These are phyloP conservation scores for Myiopsitta monachus DNA, from an alignment of 2,113 vertebrate genomes.

Conservation along the genomic window DNA sequence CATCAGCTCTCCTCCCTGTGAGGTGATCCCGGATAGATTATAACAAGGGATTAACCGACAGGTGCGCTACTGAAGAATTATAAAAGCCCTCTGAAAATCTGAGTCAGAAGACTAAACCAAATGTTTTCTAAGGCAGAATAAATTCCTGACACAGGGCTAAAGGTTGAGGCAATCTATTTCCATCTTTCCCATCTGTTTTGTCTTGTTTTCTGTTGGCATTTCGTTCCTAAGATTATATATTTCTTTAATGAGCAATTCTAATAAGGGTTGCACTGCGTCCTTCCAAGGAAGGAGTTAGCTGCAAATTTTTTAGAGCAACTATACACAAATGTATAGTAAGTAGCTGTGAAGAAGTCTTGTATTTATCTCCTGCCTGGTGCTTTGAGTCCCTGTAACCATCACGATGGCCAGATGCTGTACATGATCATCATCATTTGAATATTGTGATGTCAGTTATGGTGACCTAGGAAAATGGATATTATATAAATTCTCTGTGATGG, in stretches of 20 bases:
- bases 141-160: slow-evolving; percentile 7
- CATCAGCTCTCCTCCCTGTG: background rate
- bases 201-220: background rate
- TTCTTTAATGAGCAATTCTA: background rate
- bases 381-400: background rate
- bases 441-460: background rate
- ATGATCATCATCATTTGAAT: background rate
- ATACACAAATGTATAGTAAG: background rate
- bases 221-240: background rate
- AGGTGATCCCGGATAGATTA: background rate
- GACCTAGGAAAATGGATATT: background rate
- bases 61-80: background rate
- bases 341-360: background rate
- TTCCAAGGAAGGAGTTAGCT: background rate
- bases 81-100: background rate
- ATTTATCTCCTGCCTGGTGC: background rate
- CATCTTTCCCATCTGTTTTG: background rate
- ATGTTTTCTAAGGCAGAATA: slow-evolving; percentile 16
- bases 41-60: background rate
- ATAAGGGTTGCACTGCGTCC: background rate
- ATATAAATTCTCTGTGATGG: background rate
- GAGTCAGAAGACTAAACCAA: background rate
- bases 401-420: background rate
- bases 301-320: background rate
- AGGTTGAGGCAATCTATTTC: slow-evolving; percentile 21